Conservation (phyloP, 2,113 vertebrate species). For the Nymphicus hollandicus region DNA sequence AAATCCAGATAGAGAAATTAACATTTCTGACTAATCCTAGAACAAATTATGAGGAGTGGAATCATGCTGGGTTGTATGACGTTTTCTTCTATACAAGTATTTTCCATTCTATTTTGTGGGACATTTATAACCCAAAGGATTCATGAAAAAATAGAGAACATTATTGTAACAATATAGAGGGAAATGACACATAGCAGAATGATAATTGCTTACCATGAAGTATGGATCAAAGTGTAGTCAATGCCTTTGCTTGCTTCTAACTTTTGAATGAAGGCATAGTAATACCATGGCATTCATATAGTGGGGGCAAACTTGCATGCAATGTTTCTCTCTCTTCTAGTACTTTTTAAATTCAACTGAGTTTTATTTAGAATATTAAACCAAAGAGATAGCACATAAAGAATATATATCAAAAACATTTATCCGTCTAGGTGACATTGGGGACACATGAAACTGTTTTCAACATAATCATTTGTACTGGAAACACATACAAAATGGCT, state of each 20-base stretch:
- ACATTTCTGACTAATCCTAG: not conserved
- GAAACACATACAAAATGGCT: not conserved
- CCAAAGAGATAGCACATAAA: not conserved
- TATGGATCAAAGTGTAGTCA: not conserved
- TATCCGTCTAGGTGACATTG: not conserved
- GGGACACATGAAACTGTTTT: not conserved
- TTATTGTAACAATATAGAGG: not conserved
- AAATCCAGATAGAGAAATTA: not conserved
- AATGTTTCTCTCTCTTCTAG: not conserved
- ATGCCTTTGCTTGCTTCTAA: not conserved
- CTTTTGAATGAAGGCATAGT: not conserved
- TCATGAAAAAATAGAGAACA: not conserved
- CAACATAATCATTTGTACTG: not conserved
- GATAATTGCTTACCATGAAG: not conserved
- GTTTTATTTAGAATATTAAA: not conserved
- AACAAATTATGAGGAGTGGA: not conserved
- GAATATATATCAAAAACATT: not conserved
- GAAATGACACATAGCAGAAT: not conserved
- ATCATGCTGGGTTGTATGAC: not conserved
- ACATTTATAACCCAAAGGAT: not conserved
- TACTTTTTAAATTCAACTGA: not conserved
- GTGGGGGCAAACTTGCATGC: not conserved
- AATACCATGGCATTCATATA: accelerated
- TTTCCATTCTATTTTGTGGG: not conserved
- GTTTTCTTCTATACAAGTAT: not conserved